A percentile compares a stretch with the other conserved stretches of the same genome.
Evolutionary conservation across 2,113 vertebrate species (phyloP).

Genomic region (Lanius collurio): DNA sequence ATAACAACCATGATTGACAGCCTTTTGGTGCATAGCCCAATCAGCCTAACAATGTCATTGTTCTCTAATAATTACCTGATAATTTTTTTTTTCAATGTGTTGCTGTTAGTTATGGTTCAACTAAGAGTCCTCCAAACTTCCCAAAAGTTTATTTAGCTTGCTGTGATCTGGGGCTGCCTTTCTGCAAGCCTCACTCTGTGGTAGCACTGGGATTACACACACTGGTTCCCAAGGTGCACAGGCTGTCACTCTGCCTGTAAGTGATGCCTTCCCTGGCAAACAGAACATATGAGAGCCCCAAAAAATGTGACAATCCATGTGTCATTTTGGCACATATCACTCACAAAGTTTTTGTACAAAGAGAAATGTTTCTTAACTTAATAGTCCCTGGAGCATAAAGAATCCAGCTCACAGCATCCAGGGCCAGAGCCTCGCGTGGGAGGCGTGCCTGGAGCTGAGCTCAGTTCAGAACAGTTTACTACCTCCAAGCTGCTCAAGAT

Average conservation of each 20-base stretch:
- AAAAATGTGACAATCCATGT: background rate
- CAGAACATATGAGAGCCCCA: background rate
- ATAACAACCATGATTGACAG: slow-evolving; percentile 28
- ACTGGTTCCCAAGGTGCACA: background rate
- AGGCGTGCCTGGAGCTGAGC: background rate
- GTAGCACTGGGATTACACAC: background rate
- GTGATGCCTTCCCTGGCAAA: background rate
- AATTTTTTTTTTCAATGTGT: background rate
- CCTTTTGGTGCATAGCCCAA: slow-evolving; percentile 5
- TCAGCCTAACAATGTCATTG: slow-evolving; percentile 23
- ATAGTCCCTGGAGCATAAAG: background rate
- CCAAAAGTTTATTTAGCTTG: background rate
- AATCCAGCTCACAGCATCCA: background rate
- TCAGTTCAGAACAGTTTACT: background rate
- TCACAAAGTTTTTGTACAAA: background rate
- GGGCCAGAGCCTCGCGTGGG: background rate
- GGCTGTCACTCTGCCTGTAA: background rate
- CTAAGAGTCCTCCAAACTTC: background rate
- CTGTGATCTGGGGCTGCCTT: background rate
- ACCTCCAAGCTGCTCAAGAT: background rate
- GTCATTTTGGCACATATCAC: background rate
- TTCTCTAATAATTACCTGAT: slow-evolving; percentile 44
- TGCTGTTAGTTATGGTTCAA: background rate
- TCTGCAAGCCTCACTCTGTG: background rate
- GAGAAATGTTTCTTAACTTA: background rate